These are phyloP conservation scores for Xestia xanthographa DNA, from an alignment of 2,888 invertebrate genomes.

Conservation along the genomic window DNA sequence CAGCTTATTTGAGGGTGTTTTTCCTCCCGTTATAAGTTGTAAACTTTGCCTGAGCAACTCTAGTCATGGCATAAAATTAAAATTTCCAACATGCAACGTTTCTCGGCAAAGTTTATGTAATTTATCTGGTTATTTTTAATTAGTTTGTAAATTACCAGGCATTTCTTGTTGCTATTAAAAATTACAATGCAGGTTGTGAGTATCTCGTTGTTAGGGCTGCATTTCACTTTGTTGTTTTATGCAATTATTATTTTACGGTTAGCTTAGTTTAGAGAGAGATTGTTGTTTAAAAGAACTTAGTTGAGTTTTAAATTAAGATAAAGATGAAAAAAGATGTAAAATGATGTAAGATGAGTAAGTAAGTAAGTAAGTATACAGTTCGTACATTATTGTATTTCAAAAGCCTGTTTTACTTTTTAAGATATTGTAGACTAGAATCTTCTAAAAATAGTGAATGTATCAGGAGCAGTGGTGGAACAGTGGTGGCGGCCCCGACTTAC, in stretches of 20 bases:
- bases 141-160: slow-evolving; percentile 49
- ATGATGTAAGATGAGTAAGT: not conserved
- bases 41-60: slow-evolving; percentile 13
- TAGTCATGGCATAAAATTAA: slow-evolving; percentile 23
- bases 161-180: slow-evolving; percentile 29
- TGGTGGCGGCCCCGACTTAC: no score
- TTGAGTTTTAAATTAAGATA: not conserved
- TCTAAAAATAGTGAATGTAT: no score
- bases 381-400: not conserved
- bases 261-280: not conserved
- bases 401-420: not conserved
- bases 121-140: slow-evolving; percentile 51
- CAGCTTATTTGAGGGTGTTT: not conserved
- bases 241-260: not conserved
- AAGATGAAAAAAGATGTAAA: no score
- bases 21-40: slow-evolving; percentile 1
- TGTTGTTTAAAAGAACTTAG: not conserved
- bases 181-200: slow-evolving; percentile 3
- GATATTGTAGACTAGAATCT: no score
- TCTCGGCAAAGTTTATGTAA: slow-evolving; percentile 15
- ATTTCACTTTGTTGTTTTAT: slow-evolving; percentile 19
- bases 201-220: not conserved
- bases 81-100: slow-evolving; percentile 8
- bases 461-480: no score
- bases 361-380: not conserved